Conservation (phyloP, 2,797 vertebrate species). For the Alcedo quadribrachys region DNA sequence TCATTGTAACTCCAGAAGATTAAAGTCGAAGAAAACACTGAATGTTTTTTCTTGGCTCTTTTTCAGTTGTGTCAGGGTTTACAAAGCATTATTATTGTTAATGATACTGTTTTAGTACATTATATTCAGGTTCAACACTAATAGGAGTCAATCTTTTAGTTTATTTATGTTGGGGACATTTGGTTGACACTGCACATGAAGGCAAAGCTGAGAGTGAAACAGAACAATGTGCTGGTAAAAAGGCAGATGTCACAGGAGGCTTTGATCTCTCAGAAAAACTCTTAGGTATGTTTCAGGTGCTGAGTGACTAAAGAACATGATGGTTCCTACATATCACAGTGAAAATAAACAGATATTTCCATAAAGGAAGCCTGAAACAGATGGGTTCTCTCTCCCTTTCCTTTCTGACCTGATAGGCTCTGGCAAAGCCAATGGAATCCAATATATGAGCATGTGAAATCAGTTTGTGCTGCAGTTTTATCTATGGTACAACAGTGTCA, state of each 20-base stretch:
- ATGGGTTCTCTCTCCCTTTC: not conserved
- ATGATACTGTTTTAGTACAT: not conserved
- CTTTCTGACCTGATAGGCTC: not conserved
- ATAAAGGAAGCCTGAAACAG: not conserved
- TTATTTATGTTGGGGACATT: not conserved
- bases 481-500: not conserved
- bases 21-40: not conserved
- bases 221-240: no score
- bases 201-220: no score
- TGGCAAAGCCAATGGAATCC: not conserved
- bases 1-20: not conserved
- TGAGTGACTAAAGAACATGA: not conserved
- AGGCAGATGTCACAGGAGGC: no score
- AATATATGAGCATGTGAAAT: not conserved
- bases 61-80: not conserved
- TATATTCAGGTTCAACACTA: not conserved
- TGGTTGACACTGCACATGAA: no score
- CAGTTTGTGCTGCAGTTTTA: not conserved
- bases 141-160: not conserved
- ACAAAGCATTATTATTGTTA: not conserved
- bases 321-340: not conserved
- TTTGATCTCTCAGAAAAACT: not conserved
- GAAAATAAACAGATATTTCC: not conserved
- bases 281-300: fast-evolving
- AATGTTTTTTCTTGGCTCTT: not conserved